phyloP scores from a whole-genome alignment of 2,888 invertebrate genomes.

The Brachylomia viminalis region DNA sequence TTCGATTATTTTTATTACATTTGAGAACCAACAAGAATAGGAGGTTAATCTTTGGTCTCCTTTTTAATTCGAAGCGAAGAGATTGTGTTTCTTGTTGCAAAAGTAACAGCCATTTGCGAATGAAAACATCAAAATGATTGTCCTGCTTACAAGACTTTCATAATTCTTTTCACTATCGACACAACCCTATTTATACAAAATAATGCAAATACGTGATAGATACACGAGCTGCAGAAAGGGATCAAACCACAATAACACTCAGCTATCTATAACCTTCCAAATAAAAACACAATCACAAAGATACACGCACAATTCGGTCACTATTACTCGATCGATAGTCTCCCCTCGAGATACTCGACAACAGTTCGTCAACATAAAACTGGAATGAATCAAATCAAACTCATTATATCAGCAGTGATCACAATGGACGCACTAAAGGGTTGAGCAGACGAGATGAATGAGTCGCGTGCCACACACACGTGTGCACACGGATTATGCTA shows the following conservation, averaged over 20 bases:
- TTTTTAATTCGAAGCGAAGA: background rate
- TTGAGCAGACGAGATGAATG: conserved; percentile 71
- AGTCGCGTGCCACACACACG: conserved; percentile 78
- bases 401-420: conserved; percentile 71
- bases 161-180: background rate
- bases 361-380: conserved; percentile 69
- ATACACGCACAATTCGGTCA: conserved; percentile 63
- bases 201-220: background rate
- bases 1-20: conserved; percentile 30
- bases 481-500: conserved; percentile 80
- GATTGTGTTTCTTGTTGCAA: background rate
- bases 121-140: background rate
- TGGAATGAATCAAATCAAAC: conserved; percentile 76
- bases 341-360: conserved; percentile 68
- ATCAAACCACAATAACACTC: conserved; percentile 6
- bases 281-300: conserved; percentile 45
- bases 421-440: conserved; percentile 77
- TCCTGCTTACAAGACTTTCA: too few relatives aligned
- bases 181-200: background rate
- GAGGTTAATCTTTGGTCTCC: background rate
- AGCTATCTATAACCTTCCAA: conserved; percentile 2
- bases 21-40: conserved; percentile 1
- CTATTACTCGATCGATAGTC: conserved; percentile 66
- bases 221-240: background rate
- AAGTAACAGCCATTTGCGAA: background rate